phyloP scores from a whole-genome alignment of 2,888 invertebrate genomes.

The Drymonia ruficornis region DNA sequence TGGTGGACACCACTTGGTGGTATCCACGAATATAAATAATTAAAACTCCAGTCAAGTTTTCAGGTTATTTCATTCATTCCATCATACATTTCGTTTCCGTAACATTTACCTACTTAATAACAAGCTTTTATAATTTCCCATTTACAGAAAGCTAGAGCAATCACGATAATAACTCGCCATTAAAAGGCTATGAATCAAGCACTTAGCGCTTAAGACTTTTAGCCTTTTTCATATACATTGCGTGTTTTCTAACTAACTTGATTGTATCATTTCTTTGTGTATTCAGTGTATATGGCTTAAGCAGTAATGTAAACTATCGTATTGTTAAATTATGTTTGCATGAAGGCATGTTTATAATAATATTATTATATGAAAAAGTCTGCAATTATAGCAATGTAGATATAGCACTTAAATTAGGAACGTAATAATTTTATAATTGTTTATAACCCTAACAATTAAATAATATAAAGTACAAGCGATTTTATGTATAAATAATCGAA shows the following conservation, averaged over 20 bases:
- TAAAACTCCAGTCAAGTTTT: too few relatives aligned
- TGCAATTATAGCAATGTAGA: too few relatives aligned
- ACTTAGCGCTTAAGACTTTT: slow-evolving; percentile 24
- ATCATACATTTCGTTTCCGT: neutral
- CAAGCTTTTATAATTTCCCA: neutral
- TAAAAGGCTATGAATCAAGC: slow-evolving; percentile 34
- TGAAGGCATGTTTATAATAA: neutral
- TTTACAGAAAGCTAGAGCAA: neutral
- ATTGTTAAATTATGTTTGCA: neutral
- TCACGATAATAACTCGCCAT: slow-evolving; percentile 29
- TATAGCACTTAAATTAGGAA: too few relatives aligned
- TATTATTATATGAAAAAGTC: too few relatives aligned
- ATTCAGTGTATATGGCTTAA: slow-evolving; percentile 16
- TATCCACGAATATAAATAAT: too few relatives aligned
- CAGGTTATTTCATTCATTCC: slow-evolving; percentile 11
- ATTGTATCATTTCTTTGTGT: slow-evolving; percentile 22
- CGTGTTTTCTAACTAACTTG: slow-evolving; percentile 22
- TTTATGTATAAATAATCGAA: too few relatives aligned
- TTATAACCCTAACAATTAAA: too few relatives aligned
- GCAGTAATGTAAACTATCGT: neutral
- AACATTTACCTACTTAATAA: neutral
- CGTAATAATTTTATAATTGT: too few relatives aligned
- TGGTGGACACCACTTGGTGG: too few relatives aligned
- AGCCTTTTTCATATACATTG: slow-evolving; percentile 23
- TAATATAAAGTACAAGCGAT: too few relatives aligned